A percentile compares a stretch with the other conserved stretches of the same genome.
Evolutionary conservation across 2,888 invertebrate genomes (phyloP).

Genomic region (Athalia circularis): DNA sequence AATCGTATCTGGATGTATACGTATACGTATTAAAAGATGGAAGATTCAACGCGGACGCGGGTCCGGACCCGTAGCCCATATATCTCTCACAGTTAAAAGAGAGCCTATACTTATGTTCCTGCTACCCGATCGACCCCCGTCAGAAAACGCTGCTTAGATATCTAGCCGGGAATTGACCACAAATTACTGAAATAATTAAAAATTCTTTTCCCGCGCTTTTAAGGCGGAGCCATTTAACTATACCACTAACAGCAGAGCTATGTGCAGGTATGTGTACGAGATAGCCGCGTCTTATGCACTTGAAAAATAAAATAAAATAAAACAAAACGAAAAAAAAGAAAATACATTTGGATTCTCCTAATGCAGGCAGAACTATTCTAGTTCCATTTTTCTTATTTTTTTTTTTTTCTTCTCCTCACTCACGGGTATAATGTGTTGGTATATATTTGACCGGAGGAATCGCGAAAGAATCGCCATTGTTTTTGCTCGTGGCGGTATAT

Average conservation of each 20-base stretch:
- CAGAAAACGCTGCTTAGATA: slow-evolving; percentile 51
- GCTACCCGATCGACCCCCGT: slow-evolving; percentile 65
- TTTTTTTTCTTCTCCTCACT: no score
- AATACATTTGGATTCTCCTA: no score
- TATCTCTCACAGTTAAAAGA: slow-evolving; percentile 62
- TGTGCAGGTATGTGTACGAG: no score
- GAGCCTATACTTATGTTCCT: slow-evolving; percentile 74
- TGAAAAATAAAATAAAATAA: no score
- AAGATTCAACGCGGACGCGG: slow-evolving; percentile 29
- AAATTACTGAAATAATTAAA: slow-evolving; percentile 72
- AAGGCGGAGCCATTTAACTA: slow-evolving; percentile 45
- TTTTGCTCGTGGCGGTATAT: neutral
- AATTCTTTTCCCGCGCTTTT: slow-evolving; percentile 53
- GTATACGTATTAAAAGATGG: neutral
- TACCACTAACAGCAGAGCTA: no score
- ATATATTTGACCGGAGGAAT: no score
- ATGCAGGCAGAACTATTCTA: no score
- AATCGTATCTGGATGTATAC: no score
- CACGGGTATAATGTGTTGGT: no score
- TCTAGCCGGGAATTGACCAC: slow-evolving; percentile 62
- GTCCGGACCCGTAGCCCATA: slow-evolving; percentile 60
- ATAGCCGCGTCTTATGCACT: no score
- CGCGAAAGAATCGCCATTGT: neutral
- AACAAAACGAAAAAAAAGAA: no score
- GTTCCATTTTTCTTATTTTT: no score